These are phyloP conservation scores for Notechis scutatus DNA, from an alignment of 2,113 vertebrate species.

Conservation along the genomic window DNA sequence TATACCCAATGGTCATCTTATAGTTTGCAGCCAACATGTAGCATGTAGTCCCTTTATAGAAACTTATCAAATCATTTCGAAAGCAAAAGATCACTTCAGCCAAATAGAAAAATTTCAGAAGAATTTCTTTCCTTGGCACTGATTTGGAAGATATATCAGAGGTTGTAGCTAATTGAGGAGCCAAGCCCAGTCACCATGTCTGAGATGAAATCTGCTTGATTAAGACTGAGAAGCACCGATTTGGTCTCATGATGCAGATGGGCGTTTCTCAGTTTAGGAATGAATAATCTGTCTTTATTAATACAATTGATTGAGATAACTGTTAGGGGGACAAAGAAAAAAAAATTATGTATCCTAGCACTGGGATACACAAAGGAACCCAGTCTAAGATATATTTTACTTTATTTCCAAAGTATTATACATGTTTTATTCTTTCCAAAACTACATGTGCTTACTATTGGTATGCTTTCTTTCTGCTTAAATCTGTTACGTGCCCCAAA, in stretches of 20 bases:
- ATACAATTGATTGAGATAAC: neutral
- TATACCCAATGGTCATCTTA: neutral
- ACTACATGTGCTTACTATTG: neutral
- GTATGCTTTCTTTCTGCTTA: neutral
- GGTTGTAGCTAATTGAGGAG: neutral
- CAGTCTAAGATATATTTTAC: neutral
- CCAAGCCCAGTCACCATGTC: neutral
- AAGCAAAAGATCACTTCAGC: neutral
- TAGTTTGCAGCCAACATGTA: neutral
- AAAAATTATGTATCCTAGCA: neutral
- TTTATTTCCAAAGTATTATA: neutral
- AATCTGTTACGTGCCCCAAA: neutral
- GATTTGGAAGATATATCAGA: neutral
- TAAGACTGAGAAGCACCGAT: neutral
- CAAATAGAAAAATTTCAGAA: neutral
- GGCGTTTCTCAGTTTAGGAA: neutral
- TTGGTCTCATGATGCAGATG: neutral
- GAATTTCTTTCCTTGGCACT: neutral
- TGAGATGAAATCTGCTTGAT: neutral
- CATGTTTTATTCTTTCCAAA: neutral
- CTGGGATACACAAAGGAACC: neutral
- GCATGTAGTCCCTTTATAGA: neutral
- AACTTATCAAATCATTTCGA: neutral
- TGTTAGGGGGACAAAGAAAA: neutral
- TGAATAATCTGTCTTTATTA: neutral